A percentile compares a stretch with the other conserved stretches of the same genome.
These are phyloP conservation scores for Elephas maximus DNA, from an alignment of 2,113 vertebrate species.

Conservation along the genomic window DNA sequence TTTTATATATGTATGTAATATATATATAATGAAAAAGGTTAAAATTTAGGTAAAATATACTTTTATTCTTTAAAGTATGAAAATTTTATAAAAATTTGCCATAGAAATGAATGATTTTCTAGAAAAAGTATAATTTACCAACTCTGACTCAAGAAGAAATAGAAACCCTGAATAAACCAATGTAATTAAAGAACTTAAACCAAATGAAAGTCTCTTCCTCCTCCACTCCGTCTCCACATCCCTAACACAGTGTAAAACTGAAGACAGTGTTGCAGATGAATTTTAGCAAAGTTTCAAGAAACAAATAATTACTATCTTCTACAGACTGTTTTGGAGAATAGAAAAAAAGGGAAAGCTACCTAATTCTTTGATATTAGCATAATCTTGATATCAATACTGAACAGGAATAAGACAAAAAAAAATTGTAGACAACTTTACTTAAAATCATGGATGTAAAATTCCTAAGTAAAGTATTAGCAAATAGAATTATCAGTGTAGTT, in stretches of 20 bases:
- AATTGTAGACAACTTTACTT: background rate
- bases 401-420: background rate
- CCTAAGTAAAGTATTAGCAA: background rate
- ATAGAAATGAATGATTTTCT: background rate
- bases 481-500: background rate
- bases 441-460: background rate
- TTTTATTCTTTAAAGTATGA: slow-evolving; percentile 6
- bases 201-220: background rate
- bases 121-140: background rate
- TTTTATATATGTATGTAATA: too few relatives aligned
- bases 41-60: background rate
- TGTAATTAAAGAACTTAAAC: background rate
- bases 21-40: background rate
- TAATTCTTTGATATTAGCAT: background rate
- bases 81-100: background rate
- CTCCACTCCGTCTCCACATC: background rate
- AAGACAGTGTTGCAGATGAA: slow-evolving; percentile 23
- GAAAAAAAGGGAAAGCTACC: background rate
- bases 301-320: background rate
- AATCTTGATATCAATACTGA: background rate
- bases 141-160: background rate
- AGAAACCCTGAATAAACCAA: slow-evolving; percentile 7
- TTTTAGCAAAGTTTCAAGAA: background rate
- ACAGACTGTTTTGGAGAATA: background rate
- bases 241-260: background rate